Evolutionary conservation across 2,888 invertebrate species (phyloP), one percentile per base, ranked within the genome.

Genomic region (Leptinotarsa peninsularis): DNA sequence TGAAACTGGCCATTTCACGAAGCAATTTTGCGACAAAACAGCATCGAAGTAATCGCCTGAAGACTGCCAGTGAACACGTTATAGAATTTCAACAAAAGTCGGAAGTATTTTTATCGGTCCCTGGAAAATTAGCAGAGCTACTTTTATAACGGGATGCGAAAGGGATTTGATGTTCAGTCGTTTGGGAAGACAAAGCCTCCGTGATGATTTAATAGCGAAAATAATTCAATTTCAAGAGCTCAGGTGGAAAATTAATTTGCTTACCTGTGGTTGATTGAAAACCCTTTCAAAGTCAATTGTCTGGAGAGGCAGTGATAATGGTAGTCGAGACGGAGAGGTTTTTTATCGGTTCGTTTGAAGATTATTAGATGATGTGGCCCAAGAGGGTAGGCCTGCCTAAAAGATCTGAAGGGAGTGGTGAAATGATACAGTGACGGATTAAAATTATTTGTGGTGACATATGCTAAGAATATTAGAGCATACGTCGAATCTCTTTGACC

Each of bases 21-120:
- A 69, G 69, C 69, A 69, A 54, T 54, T 33, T 52, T n/a, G 43
- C 33, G 14, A 69, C 54, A 69, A 69, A 69, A 69, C 54, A 69
- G 18, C n/a, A 56, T 69, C 56, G 3, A 4, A 54, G 69, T 69
- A 69, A 54, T 69, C 54, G 54, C 56, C 69, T 43, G 54, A 33
- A 69, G 27, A 69, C 56, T 69, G 43, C 27, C 33, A 49, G 49
- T 23, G 49, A 67, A 43, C 67, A 50, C 67, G 67, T 50, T 67
- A 49, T 50, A 50, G 49, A 67, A 67, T 21, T 67, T 21, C 49
- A 50, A 49, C 23, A 50, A 49, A 67, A 67, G 67, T 23, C 21
- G 67, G 18, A 21, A 43, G 67, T 50, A 49, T 50, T 67, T 67
- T 50, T n/a, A 23, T 23, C 18, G 50, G n/a, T 21, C 21, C 5